These are phyloP conservation scores for Hetaerina titia DNA, from an alignment of 2,888 invertebrate genomes.

Conservation along the genomic window DNA sequence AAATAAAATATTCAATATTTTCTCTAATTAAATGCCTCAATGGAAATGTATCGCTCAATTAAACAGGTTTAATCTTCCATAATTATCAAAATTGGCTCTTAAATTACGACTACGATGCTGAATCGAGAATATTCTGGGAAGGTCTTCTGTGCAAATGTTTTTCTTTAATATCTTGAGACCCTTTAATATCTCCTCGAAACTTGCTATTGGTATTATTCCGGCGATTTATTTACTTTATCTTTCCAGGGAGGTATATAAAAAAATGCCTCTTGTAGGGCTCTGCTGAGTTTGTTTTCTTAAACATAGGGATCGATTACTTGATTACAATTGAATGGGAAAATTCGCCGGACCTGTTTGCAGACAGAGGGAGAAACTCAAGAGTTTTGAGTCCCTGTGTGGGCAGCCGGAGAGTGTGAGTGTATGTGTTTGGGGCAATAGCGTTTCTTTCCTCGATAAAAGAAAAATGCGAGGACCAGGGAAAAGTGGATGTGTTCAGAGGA, in stretches of 20 bases:
- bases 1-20: background rate
- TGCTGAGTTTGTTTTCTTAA: slow-evolving; percentile 42
- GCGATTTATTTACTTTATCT: slow-evolving; percentile 3
- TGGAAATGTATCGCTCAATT: background rate
- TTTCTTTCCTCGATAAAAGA: background rate
- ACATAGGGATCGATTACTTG: slow-evolving; percentile 56
- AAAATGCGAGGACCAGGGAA: background rate
- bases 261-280: background rate
- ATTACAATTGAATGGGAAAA: slow-evolving; percentile 63
- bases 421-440: background rate
- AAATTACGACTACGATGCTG: background rate
- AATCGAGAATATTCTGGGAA: background rate
- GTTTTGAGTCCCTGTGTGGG: background rate
- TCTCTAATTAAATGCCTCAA: background rate
- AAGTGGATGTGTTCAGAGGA: background rate
- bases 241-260: background rate
- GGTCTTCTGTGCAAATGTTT: background rate
- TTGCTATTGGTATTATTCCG: background rate
- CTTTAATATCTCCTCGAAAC: background rate
- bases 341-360: slow-evolving; percentile 30
- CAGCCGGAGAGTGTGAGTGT: background rate
- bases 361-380: background rate
- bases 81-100: slow-evolving; percentile 12
- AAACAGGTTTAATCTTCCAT: slow-evolving; percentile 16
- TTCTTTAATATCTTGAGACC: slow-evolving; percentile 32